These are phyloP conservation scores for Celastrina argiolus DNA, from an alignment of 2,888 invertebrate species.

Conservation along the genomic window DNA sequence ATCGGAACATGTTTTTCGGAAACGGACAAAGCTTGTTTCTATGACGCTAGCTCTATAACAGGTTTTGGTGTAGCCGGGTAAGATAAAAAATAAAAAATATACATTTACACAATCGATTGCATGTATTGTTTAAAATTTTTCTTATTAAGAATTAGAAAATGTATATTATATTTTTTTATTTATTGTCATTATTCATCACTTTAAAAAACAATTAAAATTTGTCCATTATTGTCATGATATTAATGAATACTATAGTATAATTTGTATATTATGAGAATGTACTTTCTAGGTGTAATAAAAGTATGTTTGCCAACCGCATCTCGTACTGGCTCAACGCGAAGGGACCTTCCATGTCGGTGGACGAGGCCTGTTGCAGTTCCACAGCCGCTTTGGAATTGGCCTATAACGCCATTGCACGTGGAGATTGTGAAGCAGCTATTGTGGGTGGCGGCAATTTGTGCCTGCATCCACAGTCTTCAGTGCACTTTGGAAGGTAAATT, in stretches of 20 bases:
- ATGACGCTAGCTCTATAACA: slow-evolving; percentile 35
- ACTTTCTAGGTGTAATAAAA: slow-evolving; percentile 39
- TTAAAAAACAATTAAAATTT: no score
- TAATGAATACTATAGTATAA: no score
- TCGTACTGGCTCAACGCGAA: slow-evolving; percentile 53
- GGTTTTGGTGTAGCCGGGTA: slow-evolving; percentile 56
- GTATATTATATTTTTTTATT: no score
- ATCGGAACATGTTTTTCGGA: slow-evolving; percentile 76
- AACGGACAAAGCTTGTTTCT: slow-evolving; percentile 74
- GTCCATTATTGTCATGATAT: no score
- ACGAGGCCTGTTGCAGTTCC: slow-evolving; percentile 45
- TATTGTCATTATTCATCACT: no score
- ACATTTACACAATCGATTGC: no score
- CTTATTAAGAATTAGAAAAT: no score
- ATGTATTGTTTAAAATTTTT: no score
- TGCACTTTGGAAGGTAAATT: slow-evolving; percentile 33
- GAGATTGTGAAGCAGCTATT: slow-evolving; percentile 67
- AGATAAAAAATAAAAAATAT: no score
- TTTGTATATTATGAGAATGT: no score
- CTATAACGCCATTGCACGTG: slow-evolving; percentile 40
- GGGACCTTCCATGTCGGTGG: slow-evolving; percentile 48
- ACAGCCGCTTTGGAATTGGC: slow-evolving; percentile 46
- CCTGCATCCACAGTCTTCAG: slow-evolving; percentile 59
- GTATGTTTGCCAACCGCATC: slow-evolving; percentile 53
- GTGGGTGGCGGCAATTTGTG: slow-evolving; percentile 77